Evolutionary conservation across 2,888 invertebrate genomes (phyloP).

Genomic region (Nemoura dubitans): DNA sequence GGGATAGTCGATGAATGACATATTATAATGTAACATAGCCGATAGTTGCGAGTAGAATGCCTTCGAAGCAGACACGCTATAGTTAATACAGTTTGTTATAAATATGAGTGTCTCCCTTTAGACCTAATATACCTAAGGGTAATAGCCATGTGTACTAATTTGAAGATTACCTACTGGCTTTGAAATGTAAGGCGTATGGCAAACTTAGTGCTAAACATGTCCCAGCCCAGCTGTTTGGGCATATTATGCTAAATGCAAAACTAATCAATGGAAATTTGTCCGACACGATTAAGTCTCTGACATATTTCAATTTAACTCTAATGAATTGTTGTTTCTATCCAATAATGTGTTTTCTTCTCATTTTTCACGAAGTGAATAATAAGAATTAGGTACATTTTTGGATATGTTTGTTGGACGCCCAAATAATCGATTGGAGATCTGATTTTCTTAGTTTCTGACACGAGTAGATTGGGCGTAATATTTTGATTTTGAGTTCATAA

Average conservation of each 20-base stretch:
- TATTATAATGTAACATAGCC: not conserved
- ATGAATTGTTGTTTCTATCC: slow-evolving; percentile 20
- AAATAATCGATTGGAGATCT: not conserved
- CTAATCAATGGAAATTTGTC: slow-evolving; percentile 46
- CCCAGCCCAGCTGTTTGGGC: not conserved
- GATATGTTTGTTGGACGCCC: slow-evolving; percentile 23
- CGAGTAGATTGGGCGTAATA: not conserved
- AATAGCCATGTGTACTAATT: not conserved
- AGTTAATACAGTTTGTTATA: not conserved
- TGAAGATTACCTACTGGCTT: not conserved
- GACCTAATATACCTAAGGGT: not conserved
- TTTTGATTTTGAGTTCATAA: not conserved
- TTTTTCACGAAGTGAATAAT: not conserved
- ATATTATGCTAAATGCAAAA: slow-evolving; percentile 18
- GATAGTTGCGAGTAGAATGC: not conserved
- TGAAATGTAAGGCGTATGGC: not conserved
- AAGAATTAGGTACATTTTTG: slow-evolving; percentile 33
- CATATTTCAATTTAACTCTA: slow-evolving; percentile 43
- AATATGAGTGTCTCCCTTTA: not conserved
- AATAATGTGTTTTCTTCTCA: slow-evolving; percentile 28
- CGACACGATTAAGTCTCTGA: slow-evolving; percentile 47
- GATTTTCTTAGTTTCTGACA: not conserved
- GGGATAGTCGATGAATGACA: not conserved
- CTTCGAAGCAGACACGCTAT: not conserved
- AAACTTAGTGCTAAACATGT: too few species aligned